Base-by-base conservation (phyloP, 2,797 vertebrate species). In the Dipus sagitta region DNA sequence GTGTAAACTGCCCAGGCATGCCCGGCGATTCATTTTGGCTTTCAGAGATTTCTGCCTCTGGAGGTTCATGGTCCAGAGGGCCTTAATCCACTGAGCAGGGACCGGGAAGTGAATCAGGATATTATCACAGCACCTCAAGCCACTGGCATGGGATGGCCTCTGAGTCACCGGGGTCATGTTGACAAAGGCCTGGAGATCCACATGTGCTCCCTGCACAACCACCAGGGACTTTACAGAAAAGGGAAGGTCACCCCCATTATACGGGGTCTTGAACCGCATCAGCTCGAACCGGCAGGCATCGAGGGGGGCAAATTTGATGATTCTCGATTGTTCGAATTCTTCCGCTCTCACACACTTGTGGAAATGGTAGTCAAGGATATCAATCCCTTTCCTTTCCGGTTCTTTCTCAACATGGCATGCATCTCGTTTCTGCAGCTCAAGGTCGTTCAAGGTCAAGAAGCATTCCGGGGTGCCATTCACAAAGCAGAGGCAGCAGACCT, bases 111-210 rank as follows among this genome's bases (percentile, higher is more conserved):
- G 98, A 91, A 99, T 98, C 94, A 98, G 98, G 42, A 99, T 91
- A 0, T 99, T 99, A 96, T 99, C 99, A 96, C 99, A 99, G 94
- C 98, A 97, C 6, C 98, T 98, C 90, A 97, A 94, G 3, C 96
- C 64, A 58, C 98, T 97, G 0, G 96, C 96, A 18, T 88, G 96
- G 0, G 97, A 60, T 3, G 97, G 92, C 34, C 96, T 94, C 2
- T 96, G 96, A 92, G 98, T 98, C 82, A 96, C 72, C 0, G 98
- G 91, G 4, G 98, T 98, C 98, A 99, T 98, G 97, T 99, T 99
- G 90, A 99, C 97, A 96, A 99, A 99, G 94, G 99, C 99, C 97
- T 99, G 99, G 32, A 99, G 99, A 97, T 99, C 99, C 88, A 99
- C 97, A 0, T 99, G 99, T 0, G 99, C 99, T 2, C 99, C 99